These are phyloP conservation scores for Mixornis gularis DNA, from an alignment of 2,113 vertebrate species.

Conservation along the genomic window DNA sequence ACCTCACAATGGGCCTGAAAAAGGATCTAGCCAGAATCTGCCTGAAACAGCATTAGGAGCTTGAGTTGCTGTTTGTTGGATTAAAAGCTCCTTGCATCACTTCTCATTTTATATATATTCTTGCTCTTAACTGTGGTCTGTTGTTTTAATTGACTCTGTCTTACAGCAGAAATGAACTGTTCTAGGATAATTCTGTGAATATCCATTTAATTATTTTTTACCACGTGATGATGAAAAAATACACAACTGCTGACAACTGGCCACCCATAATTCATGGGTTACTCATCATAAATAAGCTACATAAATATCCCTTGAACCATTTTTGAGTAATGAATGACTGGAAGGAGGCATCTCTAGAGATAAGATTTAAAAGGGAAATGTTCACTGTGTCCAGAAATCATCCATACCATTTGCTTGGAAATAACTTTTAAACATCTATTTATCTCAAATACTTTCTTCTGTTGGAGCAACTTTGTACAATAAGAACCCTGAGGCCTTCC, in stretches of 20 bases:
- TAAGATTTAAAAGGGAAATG: not conserved
- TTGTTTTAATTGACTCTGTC: not conserved
- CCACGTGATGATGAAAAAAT: not conserved
- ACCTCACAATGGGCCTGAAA: not conserved
- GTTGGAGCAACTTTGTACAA: not conserved
- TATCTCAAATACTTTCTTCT: not conserved
- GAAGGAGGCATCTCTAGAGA: not conserved
- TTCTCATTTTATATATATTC: not conserved
- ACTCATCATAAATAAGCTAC: not conserved
- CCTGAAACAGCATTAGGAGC: not conserved
- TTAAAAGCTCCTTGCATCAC: not conserved
- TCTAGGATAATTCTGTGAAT: not conserved
- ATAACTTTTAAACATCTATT: not conserved
- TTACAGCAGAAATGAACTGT: not conserved
- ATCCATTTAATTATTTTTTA: not conserved
- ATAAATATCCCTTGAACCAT: not conserved
- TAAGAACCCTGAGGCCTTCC: not conserved
- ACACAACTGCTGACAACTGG: not conserved
- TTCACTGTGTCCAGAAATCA: not conserved
- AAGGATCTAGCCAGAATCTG: not conserved
- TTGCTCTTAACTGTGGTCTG: not conserved
- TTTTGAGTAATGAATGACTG: not conserved
- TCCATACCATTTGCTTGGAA: not conserved
- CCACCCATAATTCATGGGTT: not conserved
- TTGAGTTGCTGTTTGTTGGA: not conserved